Percentiles rank a stretch among this genome's conserved stretches.
Evolutionary conservation across 1,140 invertebrate genomes (phyloP).

Genomic region (Heliconius hermathena): DNA sequence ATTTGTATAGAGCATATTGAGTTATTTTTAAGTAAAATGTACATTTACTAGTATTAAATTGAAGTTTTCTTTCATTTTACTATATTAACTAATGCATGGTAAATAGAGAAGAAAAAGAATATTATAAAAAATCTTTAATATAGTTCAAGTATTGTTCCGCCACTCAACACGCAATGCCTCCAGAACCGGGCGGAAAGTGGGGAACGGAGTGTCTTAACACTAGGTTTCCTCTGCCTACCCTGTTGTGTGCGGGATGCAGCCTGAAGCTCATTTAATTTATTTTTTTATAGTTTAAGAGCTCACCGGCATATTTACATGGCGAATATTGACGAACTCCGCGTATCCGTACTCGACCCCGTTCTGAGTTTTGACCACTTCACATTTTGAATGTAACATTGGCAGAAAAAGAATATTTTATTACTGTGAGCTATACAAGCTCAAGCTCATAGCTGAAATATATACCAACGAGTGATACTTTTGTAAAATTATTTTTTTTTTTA

Average conservation of each 20-base stretch:
- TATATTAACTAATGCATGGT: too few species aligned
- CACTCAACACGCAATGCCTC: too few species aligned
- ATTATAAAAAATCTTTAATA: neutral
- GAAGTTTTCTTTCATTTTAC: too few species aligned
- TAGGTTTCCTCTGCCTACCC: too few species aligned
- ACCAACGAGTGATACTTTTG: neutral
- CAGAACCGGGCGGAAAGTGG: too few species aligned
- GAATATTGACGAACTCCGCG: slow-evolving; percentile 1
- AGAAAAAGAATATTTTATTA: slow-evolving; percentile 13
- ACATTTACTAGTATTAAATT: neutral
- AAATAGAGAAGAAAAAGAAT: too few species aligned
- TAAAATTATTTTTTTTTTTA: neutral
- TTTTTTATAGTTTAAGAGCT: neutral
- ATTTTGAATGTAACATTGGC: slow-evolving; percentile 2
- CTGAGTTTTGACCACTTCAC: slow-evolving; percentile 1
- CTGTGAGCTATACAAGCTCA: neutral
- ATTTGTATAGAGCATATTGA: neutral
- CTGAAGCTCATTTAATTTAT: too few species aligned
- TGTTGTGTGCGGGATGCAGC: too few species aligned
- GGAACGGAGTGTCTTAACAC: too few species aligned
- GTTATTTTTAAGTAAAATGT: neutral
- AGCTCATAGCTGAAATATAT: neutral
- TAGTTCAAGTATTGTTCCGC: neutral
- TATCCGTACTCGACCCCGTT: slow-evolving; percentile 1
- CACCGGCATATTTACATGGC: neutral